Evolutionary conservation across 2,888 invertebrate species (phyloP).

Genomic region (Apodemia hepburni): DNA sequence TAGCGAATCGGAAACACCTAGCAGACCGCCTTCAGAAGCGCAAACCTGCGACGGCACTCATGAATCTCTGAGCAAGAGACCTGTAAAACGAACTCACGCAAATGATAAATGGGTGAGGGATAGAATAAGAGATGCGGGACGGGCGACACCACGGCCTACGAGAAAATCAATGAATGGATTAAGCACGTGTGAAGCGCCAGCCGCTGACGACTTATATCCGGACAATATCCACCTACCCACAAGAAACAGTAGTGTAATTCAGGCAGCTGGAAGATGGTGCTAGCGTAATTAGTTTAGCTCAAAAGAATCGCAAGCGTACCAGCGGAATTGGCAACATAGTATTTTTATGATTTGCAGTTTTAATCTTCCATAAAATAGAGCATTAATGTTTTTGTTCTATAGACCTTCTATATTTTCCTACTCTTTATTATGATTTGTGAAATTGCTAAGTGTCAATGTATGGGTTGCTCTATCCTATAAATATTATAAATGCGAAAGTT

Average conservation of each 20-base stretch:
- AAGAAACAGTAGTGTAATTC: constrained; percentile 36
- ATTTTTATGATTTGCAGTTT: neutral
- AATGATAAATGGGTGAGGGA: constrained; percentile 53
- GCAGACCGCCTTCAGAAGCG: constrained; percentile 51
- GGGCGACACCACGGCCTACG: constrained; percentile 63
- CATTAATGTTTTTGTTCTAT: too few relatives aligned
- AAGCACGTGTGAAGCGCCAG: constrained; percentile 51
- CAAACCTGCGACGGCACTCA: constrained; percentile 44
- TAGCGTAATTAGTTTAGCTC: constrained; percentile 33
- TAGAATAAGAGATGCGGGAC: constrained; percentile 46
- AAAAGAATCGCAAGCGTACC: neutral
- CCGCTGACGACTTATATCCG: constrained; percentile 64
- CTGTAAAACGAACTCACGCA: constrained; percentile 81
- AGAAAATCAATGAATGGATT: constrained; percentile 49
- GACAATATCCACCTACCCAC: constrained; percentile 46
- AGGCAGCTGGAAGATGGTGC: constrained; percentile 53
- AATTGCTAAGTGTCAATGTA: too few relatives aligned
- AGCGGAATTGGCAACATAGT: neutral
- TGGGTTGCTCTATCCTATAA: too few relatives aligned
- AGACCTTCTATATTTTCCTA: too few relatives aligned
- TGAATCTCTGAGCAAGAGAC: constrained; percentile 77
- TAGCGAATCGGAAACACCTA: constrained; percentile 65
- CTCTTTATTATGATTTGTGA: too few relatives aligned
- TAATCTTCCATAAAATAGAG: neutral
- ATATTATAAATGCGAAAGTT: too few relatives aligned